phyloP scores from a whole-genome alignment of 2,888 invertebrate genomes.

The Agriopis marginaria region DNA sequence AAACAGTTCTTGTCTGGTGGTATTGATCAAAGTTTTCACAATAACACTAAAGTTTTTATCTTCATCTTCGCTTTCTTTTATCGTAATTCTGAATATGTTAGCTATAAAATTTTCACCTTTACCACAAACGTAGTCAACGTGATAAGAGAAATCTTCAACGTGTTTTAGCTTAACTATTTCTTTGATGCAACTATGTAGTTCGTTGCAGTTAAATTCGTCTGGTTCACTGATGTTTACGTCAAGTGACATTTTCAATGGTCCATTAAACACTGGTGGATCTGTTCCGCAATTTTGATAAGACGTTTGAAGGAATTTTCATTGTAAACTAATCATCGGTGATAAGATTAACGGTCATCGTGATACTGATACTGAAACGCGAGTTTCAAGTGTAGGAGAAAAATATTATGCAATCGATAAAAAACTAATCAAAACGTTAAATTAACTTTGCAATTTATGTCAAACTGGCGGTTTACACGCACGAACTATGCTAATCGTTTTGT shows the following conservation, averaged over 20 bases:
- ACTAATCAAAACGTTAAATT: neutral
- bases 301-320: constrained; percentile 32
- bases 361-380: constrained; percentile 36
- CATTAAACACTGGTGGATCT: constrained; percentile 14
- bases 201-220: constrained; percentile 73
- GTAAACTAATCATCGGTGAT: constrained; percentile 53
- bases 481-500: too few species aligned
- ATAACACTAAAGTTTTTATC: constrained; percentile 63
- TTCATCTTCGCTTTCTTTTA: constrained; percentile 58
- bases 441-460: too few species aligned
- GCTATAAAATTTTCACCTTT: constrained; percentile 72
- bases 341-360: constrained; percentile 39
- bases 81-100: constrained; percentile 72
- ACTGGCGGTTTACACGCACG: too few species aligned
- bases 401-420: constrained; percentile 1
- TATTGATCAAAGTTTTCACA: constrained; percentile 75
- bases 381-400: constrained; percentile 9
- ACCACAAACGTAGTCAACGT: constrained; percentile 71
- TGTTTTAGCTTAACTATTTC: constrained; percentile 61
- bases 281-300: constrained; percentile 25
- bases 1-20: constrained; percentile 71
- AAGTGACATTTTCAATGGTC: constrained; percentile 68
- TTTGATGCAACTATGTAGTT: constrained; percentile 70
- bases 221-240: constrained; percentile 81
- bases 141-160: constrained; percentile 69